Percentiles rank a stretch among this genome's conserved stretches.
Conservation (phyloP, 2,888 invertebrate genomes). For the Apoda limacodes region DNA sequence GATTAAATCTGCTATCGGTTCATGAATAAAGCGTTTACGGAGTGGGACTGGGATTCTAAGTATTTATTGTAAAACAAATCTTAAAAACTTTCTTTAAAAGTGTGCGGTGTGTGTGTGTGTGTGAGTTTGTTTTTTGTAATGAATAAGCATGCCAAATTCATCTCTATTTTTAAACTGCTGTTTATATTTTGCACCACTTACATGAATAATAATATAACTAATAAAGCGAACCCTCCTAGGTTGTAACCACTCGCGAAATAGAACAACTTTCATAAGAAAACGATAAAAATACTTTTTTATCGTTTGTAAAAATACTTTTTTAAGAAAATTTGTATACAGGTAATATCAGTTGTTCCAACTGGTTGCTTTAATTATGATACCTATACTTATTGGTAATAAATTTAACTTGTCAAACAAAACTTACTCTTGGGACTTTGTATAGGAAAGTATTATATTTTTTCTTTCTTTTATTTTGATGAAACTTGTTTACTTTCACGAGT, state of each 20-base stretch:
- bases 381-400: constrained; percentile 16
- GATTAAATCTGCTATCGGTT: constrained; percentile 14
- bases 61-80: constrained; percentile 15
- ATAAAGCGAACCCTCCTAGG: constrained; percentile 11
- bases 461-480: constrained; percentile 16
- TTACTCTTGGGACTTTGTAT: constrained; percentile 16
- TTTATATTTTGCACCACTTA: constrained; percentile 15
- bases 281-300: constrained; percentile 9
- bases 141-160: constrained; percentile 14
- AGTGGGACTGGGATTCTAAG: constrained; percentile 14
- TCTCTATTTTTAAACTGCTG: constrained; percentile 14
- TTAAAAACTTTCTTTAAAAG: constrained; percentile 14
- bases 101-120: constrained; percentile 14
- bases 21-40: constrained; percentile 13
- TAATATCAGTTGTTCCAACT: constrained; percentile 14
- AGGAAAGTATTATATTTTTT: constrained; percentile 14
- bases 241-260: constrained; percentile 12
- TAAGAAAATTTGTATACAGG: constrained; percentile 9
- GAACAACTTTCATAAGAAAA: constrained; percentile 12
- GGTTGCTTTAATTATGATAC: constrained; percentile 15
- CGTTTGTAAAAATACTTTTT: constrained; percentile 1
- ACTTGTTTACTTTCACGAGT: constrained; percentile 16
- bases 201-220: constrained; percentile 9
- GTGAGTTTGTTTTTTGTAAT: constrained; percentile 12
- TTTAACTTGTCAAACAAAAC: constrained; percentile 15